phyloP scores from a whole-genome alignment of 2,888 invertebrate species.

The Oligia latruncula region DNA sequence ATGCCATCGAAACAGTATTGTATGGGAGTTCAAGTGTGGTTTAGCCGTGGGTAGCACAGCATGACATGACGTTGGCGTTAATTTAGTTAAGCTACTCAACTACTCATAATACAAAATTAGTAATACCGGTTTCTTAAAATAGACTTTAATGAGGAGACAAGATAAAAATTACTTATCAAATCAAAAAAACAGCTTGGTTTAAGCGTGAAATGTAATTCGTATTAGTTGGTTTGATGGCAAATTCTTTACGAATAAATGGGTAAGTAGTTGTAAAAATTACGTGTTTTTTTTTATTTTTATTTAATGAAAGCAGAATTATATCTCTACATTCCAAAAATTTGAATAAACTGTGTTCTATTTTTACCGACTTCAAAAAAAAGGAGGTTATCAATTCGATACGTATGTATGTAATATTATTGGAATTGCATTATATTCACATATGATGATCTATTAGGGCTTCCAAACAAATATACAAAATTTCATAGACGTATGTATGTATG shows the following conservation, averaged over 20 bases:
- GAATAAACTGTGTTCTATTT: too few relatives aligned
- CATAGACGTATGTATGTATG: too few relatives aligned
- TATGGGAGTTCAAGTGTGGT: neutral
- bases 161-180: neutral
- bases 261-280: too few relatives aligned
- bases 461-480: too few relatives aligned
- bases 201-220: neutral
- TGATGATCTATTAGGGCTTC: too few relatives aligned
- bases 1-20: neutral
- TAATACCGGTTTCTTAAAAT: constrained; percentile 44
- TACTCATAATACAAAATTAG: constrained; percentile 19
- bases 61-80: constrained; percentile 12
- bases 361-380: too few relatives aligned
- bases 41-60: constrained; percentile 16
- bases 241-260: neutral
- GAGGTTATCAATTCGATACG: too few relatives aligned
- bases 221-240: neutral
- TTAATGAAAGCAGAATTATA: neutral
- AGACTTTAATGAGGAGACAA: constrained; percentile 14
- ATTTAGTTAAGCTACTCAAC: constrained; percentile 14
- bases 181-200: neutral
- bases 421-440: too few relatives aligned
- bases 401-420: too few relatives aligned
- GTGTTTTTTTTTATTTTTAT: too few relatives aligned
- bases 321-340: neutral